Percentiles rank a stretch among this genome's conserved stretches.
phyloP scores from a whole-genome alignment of 2,888 invertebrate genomes.

The Thymelicus acteon region DNA sequence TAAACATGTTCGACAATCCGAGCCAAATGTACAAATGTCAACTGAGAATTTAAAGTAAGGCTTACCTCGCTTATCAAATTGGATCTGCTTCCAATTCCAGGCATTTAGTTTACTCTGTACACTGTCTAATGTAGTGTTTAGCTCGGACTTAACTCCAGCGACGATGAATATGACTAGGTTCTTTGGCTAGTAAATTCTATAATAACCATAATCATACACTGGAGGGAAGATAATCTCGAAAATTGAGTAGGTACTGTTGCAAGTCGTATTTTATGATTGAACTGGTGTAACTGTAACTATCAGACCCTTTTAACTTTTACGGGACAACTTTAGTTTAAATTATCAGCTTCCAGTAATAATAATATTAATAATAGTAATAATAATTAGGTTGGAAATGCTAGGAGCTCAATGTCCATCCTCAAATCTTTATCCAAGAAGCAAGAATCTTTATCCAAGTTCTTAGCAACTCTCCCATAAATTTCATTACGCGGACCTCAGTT shows the following conservation, averaged over 20 bases:
- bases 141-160: not conserved
- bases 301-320: no score
- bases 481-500: no score
- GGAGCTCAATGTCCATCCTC: no score
- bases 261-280: no score
- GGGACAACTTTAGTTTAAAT: no score
- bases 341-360: no score
- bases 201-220: not conserved
- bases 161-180: not conserved
- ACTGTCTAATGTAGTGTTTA: not conserved
- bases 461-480: no score
- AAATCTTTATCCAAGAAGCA: no score
- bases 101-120: slow-evolving; percentile 3
- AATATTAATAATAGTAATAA: no score
- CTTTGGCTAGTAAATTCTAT: not conserved
- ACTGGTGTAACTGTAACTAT: no score
- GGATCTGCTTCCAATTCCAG: slow-evolving; percentile 15
- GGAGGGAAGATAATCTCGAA: not conserved
- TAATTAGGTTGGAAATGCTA: no score
- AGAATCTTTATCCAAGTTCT: no score
- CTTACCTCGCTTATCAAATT: slow-evolving; percentile 29
- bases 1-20: slow-evolving; percentile 20
- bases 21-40: slow-evolving; percentile 15
- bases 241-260: not conserved
- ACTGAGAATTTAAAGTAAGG: slow-evolving; percentile 21